Evolutionary conservation across 2,888 invertebrate species (phyloP).

Genomic region (Aporophyla nigra): DNA sequence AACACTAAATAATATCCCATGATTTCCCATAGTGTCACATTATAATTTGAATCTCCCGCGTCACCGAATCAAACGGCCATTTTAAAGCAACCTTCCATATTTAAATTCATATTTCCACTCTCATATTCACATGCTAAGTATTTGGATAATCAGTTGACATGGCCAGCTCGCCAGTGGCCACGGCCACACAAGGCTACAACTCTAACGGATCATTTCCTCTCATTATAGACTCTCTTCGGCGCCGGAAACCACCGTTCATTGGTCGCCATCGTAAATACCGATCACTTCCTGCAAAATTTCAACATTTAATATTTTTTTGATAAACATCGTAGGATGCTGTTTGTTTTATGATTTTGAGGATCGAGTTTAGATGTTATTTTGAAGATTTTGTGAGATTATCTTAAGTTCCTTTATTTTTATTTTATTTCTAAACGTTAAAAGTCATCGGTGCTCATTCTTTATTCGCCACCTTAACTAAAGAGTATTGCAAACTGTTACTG

Average conservation of each 20-base stretch:
- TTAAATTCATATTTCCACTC: slow-evolving; percentile 15
- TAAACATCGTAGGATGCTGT: slow-evolving; percentile 21
- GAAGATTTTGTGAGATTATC: not conserved
- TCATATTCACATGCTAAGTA: slow-evolving; percentile 48
- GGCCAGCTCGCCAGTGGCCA: slow-evolving; percentile 44
- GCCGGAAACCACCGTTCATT: slow-evolving; percentile 83
- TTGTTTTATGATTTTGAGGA: slow-evolving; percentile 27
- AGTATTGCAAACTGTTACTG: too few species aligned
- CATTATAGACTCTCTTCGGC: slow-evolving; percentile 70
- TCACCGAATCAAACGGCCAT: not conserved
- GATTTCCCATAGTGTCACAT: not conserved
- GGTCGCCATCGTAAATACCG: slow-evolving; percentile 79
- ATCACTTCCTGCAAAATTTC: slow-evolving; percentile 80
- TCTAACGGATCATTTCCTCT: slow-evolving; percentile 68
- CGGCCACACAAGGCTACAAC: slow-evolving; percentile 51
- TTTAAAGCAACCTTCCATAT: slow-evolving; percentile 13
- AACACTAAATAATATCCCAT: not conserved
- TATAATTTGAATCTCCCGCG: not conserved
- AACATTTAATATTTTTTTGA: slow-evolving; percentile 61
- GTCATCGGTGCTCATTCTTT: not conserved
- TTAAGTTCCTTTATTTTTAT: not conserved
- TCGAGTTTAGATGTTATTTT: slow-evolving; percentile 19
- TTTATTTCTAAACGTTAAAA: not conserved
- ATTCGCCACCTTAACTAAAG: too few species aligned
- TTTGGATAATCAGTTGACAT: slow-evolving; percentile 62